A percentile compares a stretch with the other conserved stretches of the same genome.
Conservation (phyloP, 2,797 vertebrate genomes). For the Cynopterus sphinx region DNA sequence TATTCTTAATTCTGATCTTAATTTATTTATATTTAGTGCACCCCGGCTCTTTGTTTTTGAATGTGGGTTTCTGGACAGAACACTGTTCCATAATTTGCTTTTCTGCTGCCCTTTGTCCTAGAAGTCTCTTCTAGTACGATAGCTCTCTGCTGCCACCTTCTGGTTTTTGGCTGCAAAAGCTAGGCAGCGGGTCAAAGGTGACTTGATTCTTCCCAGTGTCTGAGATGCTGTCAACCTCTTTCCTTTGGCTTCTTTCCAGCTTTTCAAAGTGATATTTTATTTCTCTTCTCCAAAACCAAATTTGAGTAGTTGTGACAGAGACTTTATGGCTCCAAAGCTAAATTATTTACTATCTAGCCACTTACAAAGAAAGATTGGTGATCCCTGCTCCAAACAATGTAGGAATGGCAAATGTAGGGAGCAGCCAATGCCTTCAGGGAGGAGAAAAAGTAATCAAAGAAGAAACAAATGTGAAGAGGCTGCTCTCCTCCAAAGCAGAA, state of each 20-base stretch:
- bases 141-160: conserved; percentile 78
- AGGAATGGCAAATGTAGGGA: not conserved
- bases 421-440: not conserved
- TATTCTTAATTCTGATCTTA: not conserved
- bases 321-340: not conserved
- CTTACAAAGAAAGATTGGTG: not conserved
- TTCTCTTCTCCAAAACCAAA: not conserved
- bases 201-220: not conserved
- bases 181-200: not conserved
- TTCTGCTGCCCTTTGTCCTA: not conserved
- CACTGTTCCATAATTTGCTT: not conserved
- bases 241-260: not conserved
- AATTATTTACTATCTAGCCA: not conserved
- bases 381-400: not conserved
- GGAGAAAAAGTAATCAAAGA: not conserved
- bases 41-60: not conserved
- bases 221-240: not conserved
- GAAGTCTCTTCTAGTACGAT: not conserved
- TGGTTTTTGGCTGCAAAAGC: conserved; percentile 56
- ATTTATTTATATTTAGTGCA: not conserved
- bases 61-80: not conserved
- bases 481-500: not conserved
- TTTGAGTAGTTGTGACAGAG: not conserved
- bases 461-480: not conserved
- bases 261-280: not conserved